Evolutionary conservation across 1,140 invertebrate species (phyloP), one percentile per base, ranked within the genome.

Genomic region (Brachionus asplanchnoidis): DNA sequence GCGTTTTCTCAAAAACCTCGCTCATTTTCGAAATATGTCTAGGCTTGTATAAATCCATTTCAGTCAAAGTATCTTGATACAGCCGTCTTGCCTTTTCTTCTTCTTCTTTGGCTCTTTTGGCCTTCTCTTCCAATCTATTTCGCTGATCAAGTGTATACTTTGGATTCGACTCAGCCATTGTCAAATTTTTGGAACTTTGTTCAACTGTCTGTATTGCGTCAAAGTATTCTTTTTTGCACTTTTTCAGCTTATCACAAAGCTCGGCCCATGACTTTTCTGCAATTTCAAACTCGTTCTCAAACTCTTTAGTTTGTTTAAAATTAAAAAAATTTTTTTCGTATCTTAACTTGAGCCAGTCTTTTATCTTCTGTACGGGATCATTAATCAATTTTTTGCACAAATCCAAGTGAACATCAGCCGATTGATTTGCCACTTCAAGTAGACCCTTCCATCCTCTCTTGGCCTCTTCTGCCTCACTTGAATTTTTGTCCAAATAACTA

Each of bases 181-280:
- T 90, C 98, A 96, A 91, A 97, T 95, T 90, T 97, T 97, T 79
- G 94, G 93, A n/a, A 96, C 96, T 66, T 95, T 95, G 87, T 94
- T 93, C 91, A 98, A 46, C 96, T 86, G 94, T 94, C 91, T 97
- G 97, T 90, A 97, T 98, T 32, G 96, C 95, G 85, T 93, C 94
- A 91, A 98, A 97, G 89, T 97, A 98, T 88, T 98, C 96, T 70
- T 93, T 91, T 91, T 95, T 95, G 36, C 94, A 93, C 89, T 97
- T 95, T 89, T 97, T 94, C 5, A 98, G 95, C 23, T 75, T 60
- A 85, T 93, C 93, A 83, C 97, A 91, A 7, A 95, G 89, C 90
- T 98, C 98, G 26, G 94, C 93, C 97, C 97, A 98, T 20, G 96
- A 96, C 89, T 98, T 99, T 91, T 99, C 97, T 42, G 95, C 97